Evolutionary conservation across 2,888 invertebrate species (phyloP).

Genomic region (Chrysomela aeneicollis): DNA sequence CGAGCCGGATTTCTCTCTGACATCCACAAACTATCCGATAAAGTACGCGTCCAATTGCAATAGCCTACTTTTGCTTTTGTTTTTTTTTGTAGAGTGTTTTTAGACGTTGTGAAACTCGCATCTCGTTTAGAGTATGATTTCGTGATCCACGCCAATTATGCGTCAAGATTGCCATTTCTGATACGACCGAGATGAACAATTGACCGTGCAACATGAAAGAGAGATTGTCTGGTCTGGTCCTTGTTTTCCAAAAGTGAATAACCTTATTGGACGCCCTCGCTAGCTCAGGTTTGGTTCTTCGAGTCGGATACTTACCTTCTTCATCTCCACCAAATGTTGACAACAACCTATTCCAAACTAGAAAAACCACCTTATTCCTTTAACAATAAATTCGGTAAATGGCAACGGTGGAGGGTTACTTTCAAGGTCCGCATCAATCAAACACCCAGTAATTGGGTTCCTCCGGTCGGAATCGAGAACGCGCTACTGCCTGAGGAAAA

Average conservation of each 20-base stretch:
- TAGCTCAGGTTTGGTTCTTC: too few species aligned
- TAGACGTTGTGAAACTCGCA: not conserved
- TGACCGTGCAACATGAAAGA: conserved; percentile 19
- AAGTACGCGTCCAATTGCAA: not conserved
- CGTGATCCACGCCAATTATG: conserved; percentile 22
- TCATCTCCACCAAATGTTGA: too few species aligned
- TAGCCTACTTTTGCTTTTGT: not conserved
- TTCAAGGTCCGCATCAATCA: conserved; percentile 18
- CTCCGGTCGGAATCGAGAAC: conserved; percentile 21
- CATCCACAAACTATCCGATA: not conserved
- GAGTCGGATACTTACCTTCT: too few species aligned
- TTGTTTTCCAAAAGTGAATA: too few species aligned
- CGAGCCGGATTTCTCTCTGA: too few species aligned
- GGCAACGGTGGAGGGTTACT: conserved; percentile 17
- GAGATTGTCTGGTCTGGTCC: conserved; percentile 9
- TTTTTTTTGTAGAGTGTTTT: not conserved
- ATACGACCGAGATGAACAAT: conserved; percentile 18
- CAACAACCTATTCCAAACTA: too few species aligned
- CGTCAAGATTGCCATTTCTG: conserved; percentile 14
- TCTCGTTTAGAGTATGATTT: conserved; percentile 12
- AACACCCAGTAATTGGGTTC: conserved; percentile 13
- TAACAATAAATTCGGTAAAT: too few species aligned
- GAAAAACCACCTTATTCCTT: too few species aligned
- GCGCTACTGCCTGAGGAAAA: conserved; percentile 12
- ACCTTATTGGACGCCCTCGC: too few species aligned